phyloP scores from a whole-genome alignment of 92 coral and sea anemone species.

The Desmophyllum pertusum region DNA sequence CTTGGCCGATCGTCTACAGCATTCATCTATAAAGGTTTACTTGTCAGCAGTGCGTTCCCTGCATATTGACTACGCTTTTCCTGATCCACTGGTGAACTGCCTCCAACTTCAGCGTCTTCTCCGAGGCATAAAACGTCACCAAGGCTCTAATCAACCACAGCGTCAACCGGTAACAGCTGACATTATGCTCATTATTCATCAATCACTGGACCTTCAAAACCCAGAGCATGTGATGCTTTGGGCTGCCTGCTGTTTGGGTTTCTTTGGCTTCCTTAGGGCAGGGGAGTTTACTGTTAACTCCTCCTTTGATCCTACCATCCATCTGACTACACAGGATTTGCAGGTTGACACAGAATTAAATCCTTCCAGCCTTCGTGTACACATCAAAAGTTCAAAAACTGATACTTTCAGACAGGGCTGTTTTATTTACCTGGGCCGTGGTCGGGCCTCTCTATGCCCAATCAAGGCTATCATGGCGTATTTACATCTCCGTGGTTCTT shows the following conservation, averaged over 20 bases:
- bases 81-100: slow-evolving; percentile 1
- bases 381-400: slow-evolving; percentile 30
- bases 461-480: slow-evolving; percentile 13
- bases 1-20: slow-evolving; percentile 13
- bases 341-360: not conserved
- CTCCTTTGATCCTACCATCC: slow-evolving; percentile 14
- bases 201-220: not conserved
- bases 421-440: slow-evolving; percentile 19
- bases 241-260: slow-evolving; percentile 40
- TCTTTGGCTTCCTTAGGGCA: no score
- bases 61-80: not conserved
- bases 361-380: slow-evolving; percentile 13
- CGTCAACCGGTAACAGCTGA: slow-evolving; percentile 14
- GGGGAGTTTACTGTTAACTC: slow-evolving; percentile 17
- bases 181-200: not conserved
- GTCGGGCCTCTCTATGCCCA: slow-evolving; percentile 20
- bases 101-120: slow-evolving; percentile 19
- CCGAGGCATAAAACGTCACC: not conserved
- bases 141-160: not conserved
- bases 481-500: slow-evolving; percentile 4
- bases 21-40: no score
- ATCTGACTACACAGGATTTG: slow-evolving; percentile 10
- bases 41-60: no score
- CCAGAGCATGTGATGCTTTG: slow-evolving; percentile 36
- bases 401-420: slow-evolving; percentile 36